Base-by-base conservation (phyloP, 2,888 invertebrate genomes). In the Brenthis hecate region DNA sequence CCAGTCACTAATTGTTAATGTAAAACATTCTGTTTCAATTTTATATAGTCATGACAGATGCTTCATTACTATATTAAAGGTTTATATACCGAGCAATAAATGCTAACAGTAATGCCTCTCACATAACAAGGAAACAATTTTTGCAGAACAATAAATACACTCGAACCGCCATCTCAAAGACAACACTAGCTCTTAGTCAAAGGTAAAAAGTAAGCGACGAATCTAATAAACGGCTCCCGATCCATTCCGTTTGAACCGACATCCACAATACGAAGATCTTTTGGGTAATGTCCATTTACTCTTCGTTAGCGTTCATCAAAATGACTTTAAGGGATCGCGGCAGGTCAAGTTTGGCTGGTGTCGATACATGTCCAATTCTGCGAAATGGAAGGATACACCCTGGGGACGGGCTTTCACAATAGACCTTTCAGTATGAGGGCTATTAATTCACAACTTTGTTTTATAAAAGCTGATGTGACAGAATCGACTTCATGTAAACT, bases 361-460 rank as follows among this genome's bases (percentile, higher is more conserved):
- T 77, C 81, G 77, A 83, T 83, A 81, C 84, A 83, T 85, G 89
- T 89, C 88, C 91, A 91, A 91, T 91, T 91, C 88, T 85, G 77
- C 81, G 85, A 89, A 92, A 90, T 91, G 91, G 91, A 89, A 90
- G 88, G 90, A 87, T 88, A 84, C 84, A 82, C 91, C 86, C 89
- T 75, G 74, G 90, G 89, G 91, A 88, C 84, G 72, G 77, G 83
- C 89, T 84, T 83, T 87, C 88, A 89, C 88, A 90, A 90, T 89
- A 86, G 91, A 86, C 89, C 88, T 85, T 86, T 83, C 82, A 82
- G 87, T 91, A 91, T 89, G 89, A 88, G 87, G 82, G 81, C 88
- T 89, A 91, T 91, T 91, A 92, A 91, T 90, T 89, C 90, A 84
- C 86, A 89, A 91, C 90, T 91, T 91, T 91, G 91, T 91, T 91